Conservation (phyloP, 35 echinoderm and acorn worm species). For the Hemicentrotus pulcherrimus region DNA sequence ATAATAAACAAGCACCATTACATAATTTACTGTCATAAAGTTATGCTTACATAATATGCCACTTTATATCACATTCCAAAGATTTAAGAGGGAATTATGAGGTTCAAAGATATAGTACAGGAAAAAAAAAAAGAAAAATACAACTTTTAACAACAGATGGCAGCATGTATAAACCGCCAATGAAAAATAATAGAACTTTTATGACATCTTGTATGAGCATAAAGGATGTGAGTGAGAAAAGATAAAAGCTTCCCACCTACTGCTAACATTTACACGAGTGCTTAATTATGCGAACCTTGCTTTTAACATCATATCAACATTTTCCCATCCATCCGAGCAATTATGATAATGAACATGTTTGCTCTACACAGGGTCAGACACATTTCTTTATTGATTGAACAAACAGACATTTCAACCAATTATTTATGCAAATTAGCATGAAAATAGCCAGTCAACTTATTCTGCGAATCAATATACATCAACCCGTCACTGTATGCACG, state of each 20-base stretch:
- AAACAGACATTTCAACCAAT: slow-evolving; percentile 5
- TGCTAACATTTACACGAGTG: background rate
- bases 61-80: no score
- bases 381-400: background rate
- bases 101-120: background rate
- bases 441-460: background rate
- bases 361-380: background rate
- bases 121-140: background rate
- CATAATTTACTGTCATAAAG: no score
- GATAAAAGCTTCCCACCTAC: background rate
- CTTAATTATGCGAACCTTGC: background rate
- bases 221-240: background rate
- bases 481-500: background rate
- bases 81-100: no score
- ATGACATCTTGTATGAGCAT: background rate
- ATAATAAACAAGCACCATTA: no score
- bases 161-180: background rate
- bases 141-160: background rate
- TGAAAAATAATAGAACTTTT: no score
- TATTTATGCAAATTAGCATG: background rate
- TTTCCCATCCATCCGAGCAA: background rate
- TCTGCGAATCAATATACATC: background rate
- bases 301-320: slow-evolving; percentile 1
- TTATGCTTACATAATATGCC: no score
- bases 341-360: background rate